Percentiles rank a stretch among this genome's conserved stretches.
Evolutionary conservation across 2,113 vertebrate species (phyloP).

Genomic region (Lethenteron camtschaticum): DNA sequence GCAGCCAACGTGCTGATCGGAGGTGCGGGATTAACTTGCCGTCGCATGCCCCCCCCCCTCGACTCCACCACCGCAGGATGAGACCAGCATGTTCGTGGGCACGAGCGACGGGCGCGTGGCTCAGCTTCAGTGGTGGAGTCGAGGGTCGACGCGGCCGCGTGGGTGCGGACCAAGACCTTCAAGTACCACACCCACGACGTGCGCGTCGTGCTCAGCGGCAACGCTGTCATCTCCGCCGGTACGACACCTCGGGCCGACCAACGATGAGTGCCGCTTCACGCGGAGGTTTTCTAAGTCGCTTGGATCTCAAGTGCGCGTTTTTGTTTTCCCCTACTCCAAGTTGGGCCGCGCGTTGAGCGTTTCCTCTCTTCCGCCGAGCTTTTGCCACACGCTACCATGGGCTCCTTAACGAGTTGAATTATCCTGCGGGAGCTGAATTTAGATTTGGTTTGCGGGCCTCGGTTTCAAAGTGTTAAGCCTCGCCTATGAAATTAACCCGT

Average conservation of each 20-base stretch:
- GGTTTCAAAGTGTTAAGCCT: too few species aligned
- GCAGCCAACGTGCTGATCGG: not conserved
- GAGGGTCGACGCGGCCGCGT: conserved; percentile 30
- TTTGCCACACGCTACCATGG: not conserved
- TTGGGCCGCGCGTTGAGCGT: not conserved
- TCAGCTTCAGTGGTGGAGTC: conserved; percentile 55
- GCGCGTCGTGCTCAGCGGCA: conserved; percentile 41
- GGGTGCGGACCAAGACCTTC: conserved; percentile 64
- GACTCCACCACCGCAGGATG: conserved; percentile 25
- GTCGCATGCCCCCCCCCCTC: not conserved
- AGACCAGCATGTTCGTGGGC: conserved; percentile 61
- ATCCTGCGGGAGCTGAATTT: too few species aligned
- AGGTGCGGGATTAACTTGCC: not conserved
- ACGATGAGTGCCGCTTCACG: too few species aligned
- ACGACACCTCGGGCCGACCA: too few species aligned
- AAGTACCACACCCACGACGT: conserved; percentile 71
- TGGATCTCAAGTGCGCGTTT: too few species aligned
- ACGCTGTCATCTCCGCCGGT: conserved; percentile 65
- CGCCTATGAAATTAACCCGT: too few species aligned
- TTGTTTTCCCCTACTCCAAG: not conserved
- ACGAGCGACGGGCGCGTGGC: conserved; percentile 53
- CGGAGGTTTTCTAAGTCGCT: too few species aligned
- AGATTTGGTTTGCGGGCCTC: too few species aligned
- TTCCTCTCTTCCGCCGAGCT: not conserved
- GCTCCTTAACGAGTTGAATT: too few species aligned